Evolutionary conservation across 1,140 invertebrate genomes (phyloP).

Genomic region (Euura lappo): DNA sequence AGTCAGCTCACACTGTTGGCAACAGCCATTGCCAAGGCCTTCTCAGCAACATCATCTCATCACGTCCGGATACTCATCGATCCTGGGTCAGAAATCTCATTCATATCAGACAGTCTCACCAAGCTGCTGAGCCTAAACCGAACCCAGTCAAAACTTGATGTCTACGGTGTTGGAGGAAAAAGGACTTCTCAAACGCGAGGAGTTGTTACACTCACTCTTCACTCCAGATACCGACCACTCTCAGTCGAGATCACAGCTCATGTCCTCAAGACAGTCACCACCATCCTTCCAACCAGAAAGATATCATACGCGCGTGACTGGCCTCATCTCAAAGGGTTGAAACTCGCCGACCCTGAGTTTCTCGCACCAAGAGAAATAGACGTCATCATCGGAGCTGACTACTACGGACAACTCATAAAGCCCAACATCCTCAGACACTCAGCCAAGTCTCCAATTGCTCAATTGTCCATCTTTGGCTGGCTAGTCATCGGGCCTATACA

Average conservation of each 20-base stretch:
- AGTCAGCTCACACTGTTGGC: conserved; percentile 13
- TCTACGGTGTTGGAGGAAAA: background rate
- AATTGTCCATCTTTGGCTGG: background rate
- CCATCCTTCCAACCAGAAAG: conserved; percentile 11
- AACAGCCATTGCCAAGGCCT: conserved; percentile 13
- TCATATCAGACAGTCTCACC: conserved; percentile 19
- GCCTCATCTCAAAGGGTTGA: conserved; percentile 17
- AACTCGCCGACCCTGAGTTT: conserved; percentile 25
- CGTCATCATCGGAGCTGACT: conserved; percentile 28
- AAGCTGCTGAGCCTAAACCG: background rate
- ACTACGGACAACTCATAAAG: conserved; percentile 19
- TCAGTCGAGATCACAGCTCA: conserved; percentile 12
- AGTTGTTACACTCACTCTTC: background rate
- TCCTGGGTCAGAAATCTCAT: conserved; percentile 20
- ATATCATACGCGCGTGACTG: background rate
- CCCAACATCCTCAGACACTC: conserved; percentile 17
- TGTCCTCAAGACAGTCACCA: conserved; percentile 3
- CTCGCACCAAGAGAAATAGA: conserved; percentile 23
- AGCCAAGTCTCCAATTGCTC: conserved; percentile 21
- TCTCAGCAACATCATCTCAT: background rate
- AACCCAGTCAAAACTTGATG: background rate
- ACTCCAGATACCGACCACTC: background rate
- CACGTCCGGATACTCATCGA: conserved; percentile 20
- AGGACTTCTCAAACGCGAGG: conserved; percentile 18
- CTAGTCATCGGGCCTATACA: background rate